Base-by-base conservation (phyloP, 2,113 vertebrate species). In the Dipodomys stephensi region DNA sequence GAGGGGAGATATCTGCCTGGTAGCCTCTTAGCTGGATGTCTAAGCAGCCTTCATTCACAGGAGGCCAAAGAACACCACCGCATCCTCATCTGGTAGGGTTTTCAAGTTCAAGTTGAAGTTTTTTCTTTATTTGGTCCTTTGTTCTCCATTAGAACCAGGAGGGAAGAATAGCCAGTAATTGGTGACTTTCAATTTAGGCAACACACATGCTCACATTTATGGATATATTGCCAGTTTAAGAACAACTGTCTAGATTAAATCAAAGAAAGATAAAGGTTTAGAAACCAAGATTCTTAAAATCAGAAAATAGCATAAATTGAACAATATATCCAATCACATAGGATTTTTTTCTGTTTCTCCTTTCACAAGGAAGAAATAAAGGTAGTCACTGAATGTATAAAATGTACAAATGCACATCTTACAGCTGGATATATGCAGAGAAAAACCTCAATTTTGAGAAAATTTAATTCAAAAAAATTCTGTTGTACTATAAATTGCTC, bases 301-400 rank as follows among this genome's bases (percentile, higher is more conserved):
- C 35, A 88, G 11, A 73, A 88, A 94, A 65, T 49, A 46, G 23
- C 13, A 69, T 4, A 65, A 81, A 77, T 83, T 57, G 32, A 60
- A 11, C 57, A 72, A 78, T 25, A 57, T 88, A 32, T 1, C 3
- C n/a, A 62, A 49, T 23, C 10, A 79, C 22, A n/a, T 5, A 25
- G 19, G 64, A 18, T 35, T 44, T 68, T n/a, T 82, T 72, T 53
- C 23, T 77, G 2, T 74, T 32, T 32, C 44, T 62, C 15, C 30
- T 46, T 81, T 83, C 65, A 88, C 30, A 86, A 30, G 9, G 32
- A 82, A 88, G 28, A 73, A 53, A 77, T 83, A 69, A 86, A 90
- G 49, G 1, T 10, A 65, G 13, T 53, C 44, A 77, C 16, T 19
- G 25, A 81, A 73, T 65, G n/a, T 53, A 30, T 80, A 53, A 69